Percentiles rank a stretch among this genome's conserved stretches.
These are phyloP conservation scores for Asarcornis scutulata DNA, from an alignment of 2,113 vertebrate genomes.

Conservation along the genomic window DNA sequence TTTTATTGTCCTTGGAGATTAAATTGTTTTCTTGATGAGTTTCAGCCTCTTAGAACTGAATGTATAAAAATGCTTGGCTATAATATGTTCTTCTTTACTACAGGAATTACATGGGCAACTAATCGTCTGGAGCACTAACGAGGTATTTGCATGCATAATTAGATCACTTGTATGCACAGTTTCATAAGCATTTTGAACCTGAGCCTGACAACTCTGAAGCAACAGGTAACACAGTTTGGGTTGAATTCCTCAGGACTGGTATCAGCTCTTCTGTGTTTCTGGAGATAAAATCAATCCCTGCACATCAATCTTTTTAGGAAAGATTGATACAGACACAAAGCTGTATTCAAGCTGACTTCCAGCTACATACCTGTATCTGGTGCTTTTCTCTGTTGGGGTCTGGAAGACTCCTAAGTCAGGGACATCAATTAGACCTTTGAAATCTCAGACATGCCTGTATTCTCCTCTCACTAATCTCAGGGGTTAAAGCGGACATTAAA, in stretches of 20 bases:
- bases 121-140: not conserved
- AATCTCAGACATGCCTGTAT: not conserved
- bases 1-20: slow-evolving; percentile 13
- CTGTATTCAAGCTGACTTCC: not conserved
- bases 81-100: not conserved
- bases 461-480: not conserved
- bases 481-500: not conserved
- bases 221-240: not conserved
- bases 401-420: not conserved
- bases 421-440: not conserved
- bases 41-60: not conserved
- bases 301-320: not conserved
- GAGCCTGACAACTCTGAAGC: not conserved
- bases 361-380: not conserved
- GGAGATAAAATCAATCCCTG: not conserved
- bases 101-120: not conserved
- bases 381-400: not conserved
- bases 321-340: not conserved
- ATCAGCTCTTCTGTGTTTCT: not conserved
- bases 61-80: not conserved
- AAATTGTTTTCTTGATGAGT: not conserved
- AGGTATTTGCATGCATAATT: slow-evolving; percentile 33
- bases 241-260: not conserved
- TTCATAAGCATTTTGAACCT: not conserved
- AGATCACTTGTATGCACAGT: not conserved